phyloP scores from a whole-genome alignment of 1,140 invertebrate genomes.

The Diuraphis noxia region DNA sequence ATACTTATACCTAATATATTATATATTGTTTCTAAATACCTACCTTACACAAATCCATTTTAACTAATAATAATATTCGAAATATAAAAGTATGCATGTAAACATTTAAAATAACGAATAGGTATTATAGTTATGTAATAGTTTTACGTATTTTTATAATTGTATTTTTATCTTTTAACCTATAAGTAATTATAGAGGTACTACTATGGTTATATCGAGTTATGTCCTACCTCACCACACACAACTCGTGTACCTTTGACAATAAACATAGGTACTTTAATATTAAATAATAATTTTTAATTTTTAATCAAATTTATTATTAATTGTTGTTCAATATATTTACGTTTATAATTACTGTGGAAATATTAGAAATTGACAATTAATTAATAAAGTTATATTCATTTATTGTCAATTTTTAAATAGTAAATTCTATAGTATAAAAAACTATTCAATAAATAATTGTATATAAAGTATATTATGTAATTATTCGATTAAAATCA shows the following conservation, averaged over 20 bases:
- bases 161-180: neutral
- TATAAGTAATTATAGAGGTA: neutral
- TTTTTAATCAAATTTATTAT: conserved; percentile 25
- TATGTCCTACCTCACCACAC: neutral
- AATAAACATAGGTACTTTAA: neutral
- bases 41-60: neutral
- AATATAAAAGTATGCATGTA: neutral
- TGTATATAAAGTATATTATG: conserved; percentile 14
- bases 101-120: neutral
- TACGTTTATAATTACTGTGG: neutral
- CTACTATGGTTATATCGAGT: neutral
- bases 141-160: neutral
- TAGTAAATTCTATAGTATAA: neutral
- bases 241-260: neutral
- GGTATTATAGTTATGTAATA: neutral
- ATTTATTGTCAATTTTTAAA: neutral
- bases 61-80: neutral
- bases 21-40: neutral
- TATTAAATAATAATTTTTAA: conserved; percentile 1
- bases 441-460: neutral
- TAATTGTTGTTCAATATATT: conserved; percentile 7
- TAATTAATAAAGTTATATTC: conserved; percentile 10
- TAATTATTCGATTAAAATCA: conserved; percentile 3
- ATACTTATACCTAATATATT: neutral
- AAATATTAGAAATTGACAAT: conserved; percentile 8